phyloP scores from a whole-genome alignment of 2,113 vertebrate genomes.

The Hylia prasina region DNA sequence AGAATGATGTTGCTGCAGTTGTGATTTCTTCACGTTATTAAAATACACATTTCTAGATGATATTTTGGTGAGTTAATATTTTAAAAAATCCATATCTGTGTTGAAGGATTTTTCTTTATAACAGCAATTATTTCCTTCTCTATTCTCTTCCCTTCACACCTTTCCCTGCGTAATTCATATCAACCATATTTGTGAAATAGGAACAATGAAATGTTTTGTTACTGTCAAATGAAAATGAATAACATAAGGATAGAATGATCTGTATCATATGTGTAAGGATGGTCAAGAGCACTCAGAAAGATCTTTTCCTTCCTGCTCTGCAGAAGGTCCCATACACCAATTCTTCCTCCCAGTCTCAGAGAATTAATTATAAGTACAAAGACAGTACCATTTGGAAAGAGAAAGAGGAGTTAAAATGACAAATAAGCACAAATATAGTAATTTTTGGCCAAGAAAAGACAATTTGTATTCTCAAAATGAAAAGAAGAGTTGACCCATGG shows the following conservation, averaged over 20 bases:
- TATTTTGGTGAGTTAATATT: background rate
- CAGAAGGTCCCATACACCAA: background rate
- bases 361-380: background rate
- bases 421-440: background rate
- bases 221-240: background rate
- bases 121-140: background rate
- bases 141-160: background rate
- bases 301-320: background rate
- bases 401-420: background rate
- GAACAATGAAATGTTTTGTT: background rate
- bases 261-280: background rate
- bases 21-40: background rate
- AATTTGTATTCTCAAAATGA: background rate
- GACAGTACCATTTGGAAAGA: background rate
- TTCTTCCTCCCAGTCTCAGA: background rate
- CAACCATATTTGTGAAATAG: background rate
- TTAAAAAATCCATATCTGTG: background rate
- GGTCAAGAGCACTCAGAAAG: background rate
- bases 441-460: background rate
- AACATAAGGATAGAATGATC: background rate
- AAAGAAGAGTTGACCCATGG: background rate
- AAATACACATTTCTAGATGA: background rate
- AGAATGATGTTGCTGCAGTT: background rate
- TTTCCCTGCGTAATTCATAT: rapidly evolving
- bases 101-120: background rate